Evolutionary conservation across 2,113 vertebrate genomes (phyloP).

Genomic region (Narcine bancroftii): DNA sequence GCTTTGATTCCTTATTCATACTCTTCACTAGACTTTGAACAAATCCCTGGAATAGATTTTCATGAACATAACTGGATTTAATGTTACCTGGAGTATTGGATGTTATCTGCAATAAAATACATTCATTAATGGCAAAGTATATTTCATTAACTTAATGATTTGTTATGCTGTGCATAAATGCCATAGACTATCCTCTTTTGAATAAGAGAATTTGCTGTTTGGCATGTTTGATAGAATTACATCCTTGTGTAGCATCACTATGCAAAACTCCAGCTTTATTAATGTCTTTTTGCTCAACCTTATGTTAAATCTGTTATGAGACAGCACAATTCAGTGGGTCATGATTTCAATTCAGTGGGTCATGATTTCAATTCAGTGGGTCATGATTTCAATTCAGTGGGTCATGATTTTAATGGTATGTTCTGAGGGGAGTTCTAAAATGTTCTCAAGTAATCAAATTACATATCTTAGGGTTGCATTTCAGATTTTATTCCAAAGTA

Average conservation of each 20-base stretch:
- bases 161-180: not conserved
- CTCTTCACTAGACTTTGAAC: not conserved
- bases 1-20: not conserved
- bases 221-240: not conserved
- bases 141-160: not conserved
- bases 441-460: not conserved
- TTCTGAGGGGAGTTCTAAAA: not conserved
- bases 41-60: not conserved
- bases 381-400: no score
- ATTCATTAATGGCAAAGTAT: not conserved
- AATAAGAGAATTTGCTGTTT: not conserved
- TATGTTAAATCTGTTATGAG: conserved; percentile 5
- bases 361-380: no score
- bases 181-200: not conserved
- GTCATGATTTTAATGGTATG: not conserved
- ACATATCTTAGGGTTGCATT: not conserved
- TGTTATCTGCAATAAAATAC: not conserved
- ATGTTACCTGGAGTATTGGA: not conserved
- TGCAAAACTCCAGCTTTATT: conserved; percentile 9
- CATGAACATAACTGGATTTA: not conserved
- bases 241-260: conserved; percentile 17
- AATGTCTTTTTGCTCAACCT: not conserved
- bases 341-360: no score
- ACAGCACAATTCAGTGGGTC: not conserved
- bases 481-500: not conserved